Base-by-base conservation (phyloP, 2,113 vertebrate genomes). In the Herpetotheres cachinnans region DNA sequence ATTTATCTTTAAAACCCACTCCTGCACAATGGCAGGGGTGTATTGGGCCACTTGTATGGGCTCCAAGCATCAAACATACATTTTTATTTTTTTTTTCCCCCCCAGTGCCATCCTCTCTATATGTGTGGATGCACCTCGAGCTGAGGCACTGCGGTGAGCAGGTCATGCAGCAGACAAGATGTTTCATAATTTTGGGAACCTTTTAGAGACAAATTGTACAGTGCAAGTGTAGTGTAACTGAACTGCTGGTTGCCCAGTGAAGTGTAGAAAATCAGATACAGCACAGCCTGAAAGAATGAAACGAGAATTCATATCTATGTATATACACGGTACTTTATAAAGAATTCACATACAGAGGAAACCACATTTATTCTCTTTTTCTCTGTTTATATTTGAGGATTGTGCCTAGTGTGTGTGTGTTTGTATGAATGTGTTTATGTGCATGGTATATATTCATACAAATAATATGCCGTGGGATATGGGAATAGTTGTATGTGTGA, bases 211-310 rank as follows among this genome's bases (percentile, higher is more conserved):
- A 98, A 98, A 99, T 99, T 99, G 99, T 98, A 97, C 97, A 95
- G 97, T 98, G 98, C 98, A 98, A 99, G 98, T 97, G 98, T 98
- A 97, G 98, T 98, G 98, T 98, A 98, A 98, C 98, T 97, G 98
- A 98, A 99, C 98, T 97, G 98, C 98, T 98, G 99, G 98, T 98
- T 98, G 98, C 98, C 98, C 98, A 98, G 93, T 97, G 97, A 98
- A 99, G 99, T 99, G 99, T 99, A 98, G 98, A 98, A 98, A 99
- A 99, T 99, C 98, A 99, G 98, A 99, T 99, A 97, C 98, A 98
- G 98, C 97, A 97, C 96, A 93, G 97, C 97, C 97, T 98, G 97
- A 95, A 97, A 98, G 98, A 98, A 97, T 97, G 97, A 98, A 97
- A 96, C 58, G 25, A 95, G 95, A 97, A 98, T 98, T 98, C 95